phyloP scores from a whole-genome alignment of 2,888 invertebrate genomes.

The Leucozona laternaria region DNA sequence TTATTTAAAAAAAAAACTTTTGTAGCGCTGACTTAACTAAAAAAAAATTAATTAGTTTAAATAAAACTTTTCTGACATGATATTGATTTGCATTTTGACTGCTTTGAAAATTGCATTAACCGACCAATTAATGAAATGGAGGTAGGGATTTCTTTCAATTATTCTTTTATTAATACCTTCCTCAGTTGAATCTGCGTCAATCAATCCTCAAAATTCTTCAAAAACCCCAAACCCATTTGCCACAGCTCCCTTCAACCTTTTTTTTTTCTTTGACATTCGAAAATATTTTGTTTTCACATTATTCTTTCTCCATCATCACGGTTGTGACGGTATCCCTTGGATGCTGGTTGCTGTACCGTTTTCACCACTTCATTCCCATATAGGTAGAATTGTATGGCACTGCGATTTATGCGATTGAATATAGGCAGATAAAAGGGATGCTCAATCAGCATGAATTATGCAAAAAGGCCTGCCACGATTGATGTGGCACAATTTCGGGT shows the following conservation, averaged over 20 bases:
- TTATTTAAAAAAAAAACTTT: too few species aligned
- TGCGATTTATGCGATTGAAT: constrained; percentile 74
- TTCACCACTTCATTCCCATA: constrained; percentile 53
- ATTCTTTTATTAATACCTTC: neutral
- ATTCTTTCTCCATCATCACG: constrained; percentile 7
- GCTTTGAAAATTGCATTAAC: neutral
- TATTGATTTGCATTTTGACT: neutral
- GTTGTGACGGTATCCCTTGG: constrained; percentile 8
- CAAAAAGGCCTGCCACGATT: constrained; percentile 67
- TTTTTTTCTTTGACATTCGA: neutral
- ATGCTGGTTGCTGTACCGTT: constrained; percentile 16
- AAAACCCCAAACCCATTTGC: neutral
- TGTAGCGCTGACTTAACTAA: too few species aligned
- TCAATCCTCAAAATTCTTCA: neutral
- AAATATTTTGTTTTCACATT: constrained; percentile 38
- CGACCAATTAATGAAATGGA: neutral
- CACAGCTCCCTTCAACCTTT: neutral
- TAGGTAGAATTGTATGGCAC: constrained; percentile 52
- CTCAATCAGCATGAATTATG: constrained; percentile 76
- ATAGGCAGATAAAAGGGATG: constrained; percentile 76
- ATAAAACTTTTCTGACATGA: neutral
- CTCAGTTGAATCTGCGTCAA: constrained; percentile 1
- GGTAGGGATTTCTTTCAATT: neutral
- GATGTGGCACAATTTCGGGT: constrained; percentile 73
- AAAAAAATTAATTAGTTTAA: too few species aligned